These are phyloP conservation scores for Cephus rjabovi DNA, from an alignment of 2,888 invertebrate species.

Conservation along the genomic window DNA sequence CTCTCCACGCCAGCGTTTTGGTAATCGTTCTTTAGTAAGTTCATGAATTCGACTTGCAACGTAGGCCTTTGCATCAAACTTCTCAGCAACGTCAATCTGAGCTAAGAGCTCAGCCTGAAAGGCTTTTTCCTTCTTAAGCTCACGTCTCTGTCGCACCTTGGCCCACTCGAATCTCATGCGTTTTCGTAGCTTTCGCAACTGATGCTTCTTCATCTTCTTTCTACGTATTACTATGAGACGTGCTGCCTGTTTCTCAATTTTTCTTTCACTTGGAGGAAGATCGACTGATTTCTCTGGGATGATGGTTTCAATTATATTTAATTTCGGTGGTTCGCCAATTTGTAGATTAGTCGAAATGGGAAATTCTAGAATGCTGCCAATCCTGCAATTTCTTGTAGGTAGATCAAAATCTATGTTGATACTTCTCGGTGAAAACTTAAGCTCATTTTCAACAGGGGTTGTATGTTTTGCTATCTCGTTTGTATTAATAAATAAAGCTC, in stretches of 20 bases:
- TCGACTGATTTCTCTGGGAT: constrained; percentile 68
- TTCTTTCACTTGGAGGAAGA: constrained; percentile 64
- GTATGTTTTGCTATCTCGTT: background rate
- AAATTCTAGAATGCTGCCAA: constrained; percentile 30
- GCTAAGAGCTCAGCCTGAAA: constrained; percentile 80
- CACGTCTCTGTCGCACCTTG: constrained; percentile 76
- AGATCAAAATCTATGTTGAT: constrained; percentile 46
- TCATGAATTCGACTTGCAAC: constrained; percentile 74
- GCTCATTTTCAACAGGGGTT: background rate
- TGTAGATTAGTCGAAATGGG: constrained; percentile 41
- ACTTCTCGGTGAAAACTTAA: constrained; percentile 37
- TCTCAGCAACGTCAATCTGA: constrained; percentile 78
- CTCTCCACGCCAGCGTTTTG: constrained; percentile 72
- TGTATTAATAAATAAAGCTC: background rate
- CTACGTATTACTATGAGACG: constrained; percentile 81
- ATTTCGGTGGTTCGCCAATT: constrained; percentile 48
- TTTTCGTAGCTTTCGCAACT: constrained; percentile 82
- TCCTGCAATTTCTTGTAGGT: constrained; percentile 21
- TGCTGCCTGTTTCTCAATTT: constrained; percentile 77
- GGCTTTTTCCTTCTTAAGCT: constrained; percentile 79
- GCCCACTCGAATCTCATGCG: constrained; percentile 83
- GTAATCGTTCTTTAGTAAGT: constrained; percentile 73
- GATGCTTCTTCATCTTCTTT: constrained; percentile 90
- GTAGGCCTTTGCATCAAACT: constrained; percentile 81
- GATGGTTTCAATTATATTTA: constrained; percentile 47